Evolutionary conservation across 2,888 invertebrate genomes (phyloP).

Genomic region (Drosophila multiciliata): DNA sequence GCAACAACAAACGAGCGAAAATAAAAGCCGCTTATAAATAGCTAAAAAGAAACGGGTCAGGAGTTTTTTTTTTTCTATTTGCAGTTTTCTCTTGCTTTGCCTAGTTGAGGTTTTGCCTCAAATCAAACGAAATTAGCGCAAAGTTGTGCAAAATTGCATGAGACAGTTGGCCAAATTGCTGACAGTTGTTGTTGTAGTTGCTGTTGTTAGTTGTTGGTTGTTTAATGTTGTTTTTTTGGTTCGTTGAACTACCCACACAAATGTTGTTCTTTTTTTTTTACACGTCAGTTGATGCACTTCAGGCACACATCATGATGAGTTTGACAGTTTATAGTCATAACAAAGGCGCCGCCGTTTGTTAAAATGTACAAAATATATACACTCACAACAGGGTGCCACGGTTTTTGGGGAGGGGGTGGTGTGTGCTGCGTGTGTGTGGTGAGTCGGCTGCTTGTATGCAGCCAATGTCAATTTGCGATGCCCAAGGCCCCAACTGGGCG

Average conservation of each 20-base stretch:
- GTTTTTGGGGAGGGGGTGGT: not conserved
- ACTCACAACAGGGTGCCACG: conserved; percentile 6
- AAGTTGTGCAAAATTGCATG: conserved; percentile 56
- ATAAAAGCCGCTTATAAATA: conserved; percentile 67
- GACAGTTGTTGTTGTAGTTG: conserved; percentile 21
- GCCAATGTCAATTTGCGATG: conserved; percentile 72
- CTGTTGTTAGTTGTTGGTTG: conserved; percentile 6
- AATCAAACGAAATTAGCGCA: conserved; percentile 64
- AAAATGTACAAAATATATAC: conserved; percentile 37
- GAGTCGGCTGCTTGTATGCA: conserved; percentile 34
- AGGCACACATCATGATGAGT: conserved; percentile 60
- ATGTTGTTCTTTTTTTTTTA: conserved; percentile 5
- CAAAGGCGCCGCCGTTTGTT: conserved; percentile 77
- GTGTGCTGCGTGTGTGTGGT: conserved; percentile 11
- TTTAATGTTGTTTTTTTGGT: conserved; percentile 14
- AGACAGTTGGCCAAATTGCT: conserved; percentile 58
- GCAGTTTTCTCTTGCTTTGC: conserved; percentile 45
- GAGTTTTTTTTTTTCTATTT: conserved; percentile 36
- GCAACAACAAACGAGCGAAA: conserved; percentile 17
- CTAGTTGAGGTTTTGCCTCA: conserved; percentile 52
- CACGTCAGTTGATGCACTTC: conserved; percentile 50
- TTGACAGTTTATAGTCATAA: conserved; percentile 71
- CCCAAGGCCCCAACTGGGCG: conserved; percentile 58
- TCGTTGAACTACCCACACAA: conserved; percentile 41
- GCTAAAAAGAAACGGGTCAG: conserved; percentile 66